Evolutionary conservation across 2,797 vertebrate species (phyloP), one percentile per base, ranked within the genome.

Genomic region (Enteromius anoplus): DNA sequence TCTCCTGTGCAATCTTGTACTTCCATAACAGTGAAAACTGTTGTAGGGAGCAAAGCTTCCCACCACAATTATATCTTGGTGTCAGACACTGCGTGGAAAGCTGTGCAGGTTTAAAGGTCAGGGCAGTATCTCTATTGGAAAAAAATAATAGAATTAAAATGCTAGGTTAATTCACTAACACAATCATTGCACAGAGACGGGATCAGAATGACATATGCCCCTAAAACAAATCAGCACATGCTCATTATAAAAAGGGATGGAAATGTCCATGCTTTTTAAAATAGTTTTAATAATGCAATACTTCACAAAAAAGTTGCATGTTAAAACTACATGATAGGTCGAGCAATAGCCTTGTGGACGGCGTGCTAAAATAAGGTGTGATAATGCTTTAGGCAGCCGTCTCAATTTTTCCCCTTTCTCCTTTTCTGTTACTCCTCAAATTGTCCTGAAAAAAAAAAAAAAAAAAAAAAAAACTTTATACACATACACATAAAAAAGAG

Each of bases 71-170:
- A 71, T 45, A 80, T 45, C 23, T 62, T 62, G 37, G 55, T 64
- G 40, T 49, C 26, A 49, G 69, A 37, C 12, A 6, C 29, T 72
- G 29, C 2, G 3, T 11, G 26, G 32, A 72, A 42, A 62, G 42
- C 8, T 64, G 40, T 64, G 79, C 42, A 37, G 79, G 21, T 73
- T 62, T 81, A 64, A 81, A 72, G 55, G 55, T 64, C 42, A 23
- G 5, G 21, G 37, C 6, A 49, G 69, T 37, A 49, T 64, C 60
- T 80, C 26, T 47, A 10, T 37, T 19, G 42, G 21, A 47, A 10
- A n/a, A 8, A 72, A 64, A 32, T 19, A 73, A 73, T n/a, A 49
- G 1, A 72, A 72, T 81, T 37, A 62, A 81, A 47, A 72, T 73
- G 29, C 42, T 19, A 62, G 34, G 8, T 62, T 81, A 73, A 81